Base-by-base conservation (phyloP, 1,140 invertebrate species). In the Leptestheria dahalacensis region DNA sequence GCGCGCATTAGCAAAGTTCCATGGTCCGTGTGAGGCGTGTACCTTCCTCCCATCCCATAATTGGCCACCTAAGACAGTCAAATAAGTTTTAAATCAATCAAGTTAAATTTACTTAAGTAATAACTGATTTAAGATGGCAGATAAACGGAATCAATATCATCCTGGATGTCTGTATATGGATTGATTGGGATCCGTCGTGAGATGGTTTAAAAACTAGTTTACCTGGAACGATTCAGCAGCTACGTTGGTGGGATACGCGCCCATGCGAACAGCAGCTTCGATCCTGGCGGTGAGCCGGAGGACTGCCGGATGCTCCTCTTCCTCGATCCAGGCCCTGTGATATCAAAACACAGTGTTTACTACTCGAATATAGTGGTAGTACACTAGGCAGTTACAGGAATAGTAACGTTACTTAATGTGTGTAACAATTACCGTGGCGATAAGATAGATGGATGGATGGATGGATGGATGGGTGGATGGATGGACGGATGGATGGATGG, bases 31-130 rank as follows among this genome's bases (percentile, higher is more conserved):
- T 83, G 81, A 6, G 80, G 78, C 51, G 78, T 77, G 68, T 83
- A 83, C 63, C 81, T 75, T 10, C 82, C 81, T 29, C 81, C 81
- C 59, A 83, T 73, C 12, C 82, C 80, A 69, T 82, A 82, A 63
- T 82, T 82, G 9, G 74, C 75, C 61, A 77, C 71, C 68, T 73
- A 62, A 41, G 6, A 41, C 6, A 41, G 15, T 41, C 33, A 54
- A 64, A 60, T n/a, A 23, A 23, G 0, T 21, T 62, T 24, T 41
- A 41, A 15, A 41, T 9, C 33, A n/a, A n/a, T n/a, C n/a, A n/a
- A n/a, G n/a, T n/a, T n/a, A n/a, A n/a, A n/a, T n/a, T n/a, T n/a
- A n/a, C n/a, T n/a, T n/a, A n/a, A n/a, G n/a, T n/a, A n/a, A n/a
- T n/a, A n/a, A n/a, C n/a, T n/a, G n/a, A n/a, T n/a, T n/a, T n/a